These are phyloP conservation scores for Platichthys flesus DNA, from an alignment of 2,113 vertebrate genomes.

Conservation along the genomic window DNA sequence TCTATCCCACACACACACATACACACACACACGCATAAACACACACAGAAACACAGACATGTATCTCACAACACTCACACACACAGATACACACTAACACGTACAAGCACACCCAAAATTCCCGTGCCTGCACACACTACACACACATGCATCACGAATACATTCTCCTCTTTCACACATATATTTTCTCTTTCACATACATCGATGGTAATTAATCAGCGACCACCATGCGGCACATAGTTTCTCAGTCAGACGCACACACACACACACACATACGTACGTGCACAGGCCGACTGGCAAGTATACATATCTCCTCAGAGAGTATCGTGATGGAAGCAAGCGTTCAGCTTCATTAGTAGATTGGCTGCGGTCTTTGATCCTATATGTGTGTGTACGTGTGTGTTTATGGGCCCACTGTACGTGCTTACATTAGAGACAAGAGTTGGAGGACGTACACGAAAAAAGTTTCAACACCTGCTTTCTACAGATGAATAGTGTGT, in stretches of 20 bases:
- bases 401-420: constrained; percentile 25
- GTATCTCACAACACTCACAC: constrained; percentile 74
- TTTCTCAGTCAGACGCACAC: constrained; percentile 35
- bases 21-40: constrained; percentile 74
- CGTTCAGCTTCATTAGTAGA: constrained; percentile 90
- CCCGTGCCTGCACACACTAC: constrained; percentile 29
- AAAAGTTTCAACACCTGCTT: constrained; percentile 36
- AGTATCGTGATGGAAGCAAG: constrained; percentile 88
- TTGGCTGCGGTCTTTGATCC: constrained; percentile 85
- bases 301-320: constrained; percentile 90
- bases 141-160: constrained; percentile 54
- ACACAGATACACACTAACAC: constrained; percentile 82
- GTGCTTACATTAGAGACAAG: constrained; percentile 14
- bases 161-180: constrained; percentile 51
- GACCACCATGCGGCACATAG: constrained; percentile 70
- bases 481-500: neutral
- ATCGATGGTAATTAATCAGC: constrained; percentile 70
- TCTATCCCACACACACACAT: constrained; percentile 83
- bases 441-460: constrained; percentile 24
- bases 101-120: constrained; percentile 34
- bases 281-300: constrained; percentile 87
- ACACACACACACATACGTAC: constrained; percentile 15
- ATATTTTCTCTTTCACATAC: constrained; percentile 60
- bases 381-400: constrained; percentile 33
- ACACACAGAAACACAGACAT: constrained; percentile 87